Conservation (phyloP, 2,797 vertebrate species). For the Enteromius afrohamiltoni region DNA sequence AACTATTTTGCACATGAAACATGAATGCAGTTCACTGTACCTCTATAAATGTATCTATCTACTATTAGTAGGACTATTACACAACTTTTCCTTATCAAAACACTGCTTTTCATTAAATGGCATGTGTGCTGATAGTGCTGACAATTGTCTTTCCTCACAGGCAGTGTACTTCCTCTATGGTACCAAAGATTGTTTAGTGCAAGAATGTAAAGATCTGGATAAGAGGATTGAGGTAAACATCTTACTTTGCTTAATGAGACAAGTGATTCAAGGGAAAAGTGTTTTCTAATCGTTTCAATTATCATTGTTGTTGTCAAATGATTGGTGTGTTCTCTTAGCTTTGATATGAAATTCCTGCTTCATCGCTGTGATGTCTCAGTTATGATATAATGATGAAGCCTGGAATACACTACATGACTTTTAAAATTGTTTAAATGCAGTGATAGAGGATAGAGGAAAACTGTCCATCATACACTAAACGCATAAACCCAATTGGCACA, state of each 20-base stretch:
- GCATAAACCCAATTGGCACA: neutral
- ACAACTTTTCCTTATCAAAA: neutral
- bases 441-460: neutral
- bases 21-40: neutral
- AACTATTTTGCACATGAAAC: neutral
- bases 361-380: neutral
- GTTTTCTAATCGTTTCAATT: constrained; percentile 20
- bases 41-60: neutral
- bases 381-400: neutral
- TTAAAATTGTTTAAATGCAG: neutral
- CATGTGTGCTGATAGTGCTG: neutral
- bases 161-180: constrained; percentile 97
- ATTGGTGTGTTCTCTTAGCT: neutral
- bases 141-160: constrained; percentile 67
- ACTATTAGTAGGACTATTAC: neutral
- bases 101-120: neutral
- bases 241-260: neutral
- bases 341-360: neutral
- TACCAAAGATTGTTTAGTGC: constrained; percentile 97
- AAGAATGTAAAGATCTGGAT: constrained; percentile 98
- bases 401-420: neutral
- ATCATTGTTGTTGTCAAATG: neutral
- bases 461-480: neutral
- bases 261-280: neutral
- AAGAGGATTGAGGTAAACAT: constrained; percentile 93